Evolutionary conservation across 2,113 vertebrate species (phyloP).

Genomic region (Paradoxurus hermaphroditus): DNA sequence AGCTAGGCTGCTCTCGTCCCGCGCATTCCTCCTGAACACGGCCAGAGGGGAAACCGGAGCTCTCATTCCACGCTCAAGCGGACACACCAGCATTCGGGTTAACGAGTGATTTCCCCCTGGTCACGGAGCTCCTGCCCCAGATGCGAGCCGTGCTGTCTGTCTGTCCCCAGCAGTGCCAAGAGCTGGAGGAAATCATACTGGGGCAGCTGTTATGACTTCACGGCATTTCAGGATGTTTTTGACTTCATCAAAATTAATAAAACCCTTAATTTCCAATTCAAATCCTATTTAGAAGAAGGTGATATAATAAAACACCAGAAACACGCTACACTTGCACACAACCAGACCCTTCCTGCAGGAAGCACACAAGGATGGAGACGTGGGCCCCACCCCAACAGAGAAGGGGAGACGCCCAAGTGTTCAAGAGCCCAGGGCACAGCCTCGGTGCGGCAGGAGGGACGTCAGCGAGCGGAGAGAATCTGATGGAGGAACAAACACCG

Average conservation of each 20-base stretch:
- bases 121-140: not conserved
- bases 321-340: accelerated
- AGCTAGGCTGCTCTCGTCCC: not conserved
- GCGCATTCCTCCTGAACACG: not conserved
- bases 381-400: accelerated
- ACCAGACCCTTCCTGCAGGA: not conserved
- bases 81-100: not conserved
- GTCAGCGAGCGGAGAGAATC: not conserved
- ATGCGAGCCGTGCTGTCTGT: not conserved
- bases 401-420: accelerated
- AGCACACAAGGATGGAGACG: not conserved
- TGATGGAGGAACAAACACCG: not conserved
- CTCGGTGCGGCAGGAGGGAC: not conserved
- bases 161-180: not conserved
- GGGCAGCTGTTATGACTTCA: not conserved
- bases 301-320: not conserved
- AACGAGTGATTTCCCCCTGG: not conserved
- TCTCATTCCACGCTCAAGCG: not conserved
- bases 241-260: not conserved
- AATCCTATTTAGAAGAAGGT: not conserved
- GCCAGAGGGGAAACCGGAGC: not conserved
- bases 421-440: not conserved
- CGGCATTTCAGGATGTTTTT: not conserved
- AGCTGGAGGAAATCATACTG: not conserved
- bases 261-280: not conserved